Evolutionary conservation across 2,888 invertebrate genomes (phyloP), one percentile per base, ranked within the genome.

Genomic region (Monopis laevigella): DNA sequence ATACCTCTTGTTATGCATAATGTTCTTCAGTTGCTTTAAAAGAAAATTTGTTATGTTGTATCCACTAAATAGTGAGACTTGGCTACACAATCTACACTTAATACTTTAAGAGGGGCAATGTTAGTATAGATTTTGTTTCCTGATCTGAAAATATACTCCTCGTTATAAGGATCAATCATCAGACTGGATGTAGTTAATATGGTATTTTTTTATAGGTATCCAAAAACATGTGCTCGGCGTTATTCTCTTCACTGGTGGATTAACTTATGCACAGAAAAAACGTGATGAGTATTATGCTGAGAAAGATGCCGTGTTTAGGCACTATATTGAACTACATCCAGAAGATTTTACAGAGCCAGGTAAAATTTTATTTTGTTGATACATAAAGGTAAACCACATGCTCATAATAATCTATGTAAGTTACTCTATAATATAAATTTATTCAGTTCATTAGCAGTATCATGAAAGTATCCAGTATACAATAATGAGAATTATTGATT

Each of bases 241-340:
- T 11, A 61, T 43, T 10, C 63, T 55, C 10, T 51, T 80, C 60
- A 41, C 61, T 39, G 40, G 19, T 55, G 2, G 83, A 69, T 21
- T 66, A 52, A 45, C 62, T 50, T 68, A 45, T 28, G 28, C 81
- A 1, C 83, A 86, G 48, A 60, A 82, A 10, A 72, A 71, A 46
- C 82, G 86, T 16, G 56, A 75, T 28, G 73, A 68, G 1, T 84
- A 85, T 56, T 68, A 80, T 28, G 87, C 88, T n/a, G 88, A 88
- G 52, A 85, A 86, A 53, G 91, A 92, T 71, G 89, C 90, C 7
- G 83, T 88, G 5, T 68, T 84, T 13, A 82, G 86, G 45, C 88
- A 91, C 65, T 92, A 92, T 51, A 65, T 92, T 47, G 75, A 86
- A 56, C 65, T 89, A 47, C 91, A 92, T 62, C 89, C 89, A 2